Evolutionary conservation across 1,140 invertebrate species (phyloP).

Genomic region (Galleria mellonella): DNA sequence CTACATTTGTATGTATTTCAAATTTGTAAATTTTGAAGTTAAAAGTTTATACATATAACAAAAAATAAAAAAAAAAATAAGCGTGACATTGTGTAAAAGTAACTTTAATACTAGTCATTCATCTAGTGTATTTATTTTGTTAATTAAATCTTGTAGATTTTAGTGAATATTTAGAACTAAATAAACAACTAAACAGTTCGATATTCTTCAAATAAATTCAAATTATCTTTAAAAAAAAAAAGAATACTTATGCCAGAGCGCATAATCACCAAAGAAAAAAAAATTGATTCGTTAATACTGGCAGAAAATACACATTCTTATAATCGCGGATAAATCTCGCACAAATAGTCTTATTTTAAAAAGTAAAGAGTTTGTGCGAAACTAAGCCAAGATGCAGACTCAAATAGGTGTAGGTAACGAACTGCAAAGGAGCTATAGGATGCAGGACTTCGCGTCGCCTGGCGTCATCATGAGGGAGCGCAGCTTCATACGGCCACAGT

Average conservation of each 20-base stretch:
- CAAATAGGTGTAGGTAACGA: conserved; percentile 61
- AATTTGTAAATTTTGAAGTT: conserved; percentile 3
- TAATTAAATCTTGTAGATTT: conserved; percentile 23
- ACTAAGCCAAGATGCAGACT: conserved; percentile 47
- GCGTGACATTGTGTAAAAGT: conserved; percentile 46
- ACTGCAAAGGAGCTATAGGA: conserved; percentile 69
- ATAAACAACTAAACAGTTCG: conserved; percentile 7
- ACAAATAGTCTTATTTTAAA: too few species aligned
- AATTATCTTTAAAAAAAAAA: conserved; percentile 1
- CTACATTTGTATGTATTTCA: conserved; percentile 17
- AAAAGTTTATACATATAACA: conserved; percentile 22
- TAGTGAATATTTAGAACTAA: conserved; percentile 28
- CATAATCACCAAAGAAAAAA: conserved; percentile 28
- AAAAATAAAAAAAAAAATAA: conserved; percentile 35
- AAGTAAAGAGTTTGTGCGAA: too few species aligned
- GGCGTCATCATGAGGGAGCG: conserved; percentile 76
- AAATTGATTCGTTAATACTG: neutral
- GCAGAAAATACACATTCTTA: neutral
- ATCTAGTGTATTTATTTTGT: conserved; percentile 69
- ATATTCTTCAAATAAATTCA: neutral
- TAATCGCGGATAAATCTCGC: too few species aligned
- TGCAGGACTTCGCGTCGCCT: conserved; percentile 70
- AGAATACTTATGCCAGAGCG: conserved; percentile 11
- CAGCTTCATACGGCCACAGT: conserved; percentile 76
- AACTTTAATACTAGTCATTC: conserved; percentile 69